Base-by-base conservation (phyloP, 2,888 invertebrate species). In the Morpho helenor region DNA sequence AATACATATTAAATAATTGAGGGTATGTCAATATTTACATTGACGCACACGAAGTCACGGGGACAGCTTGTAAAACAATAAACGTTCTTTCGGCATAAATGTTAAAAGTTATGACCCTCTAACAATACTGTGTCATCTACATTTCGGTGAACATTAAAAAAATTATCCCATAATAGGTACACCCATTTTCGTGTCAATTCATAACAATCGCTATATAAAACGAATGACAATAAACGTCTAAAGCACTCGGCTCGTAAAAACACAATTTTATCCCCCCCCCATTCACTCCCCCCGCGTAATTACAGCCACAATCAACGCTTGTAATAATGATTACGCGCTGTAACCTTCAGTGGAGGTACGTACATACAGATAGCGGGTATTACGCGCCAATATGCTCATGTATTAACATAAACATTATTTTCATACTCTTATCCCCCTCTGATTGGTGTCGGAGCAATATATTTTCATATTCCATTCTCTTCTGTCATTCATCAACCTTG, bases 221-320 rank as follows among this genome's bases (percentile, higher is more conserved):
- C 61, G 61, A 66, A 65, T 61, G 62, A 68, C 68, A 70, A 71
- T 71, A 70, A 70, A 69, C 67, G 68, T 66, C 62, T 66, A 65
- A 67, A 68, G 66, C 67, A 65, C 63, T 63, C 61, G 61, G 64
- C 67, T 73, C 74, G 71, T 74, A 74, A 73, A 74, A 73, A 68
- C 69, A 69, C 69, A 71, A 69, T 70, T 68, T 64, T 59, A 57
- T 54, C 50, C 57, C 56, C 51, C 59, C 61, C 61, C 55, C 59
- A 57, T 59, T 51, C 41, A 22, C 60, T 56, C 59, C 43, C 60
- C 61, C 62, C 56, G 63, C 66, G 69, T 71, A 69, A 73, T 69
- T 68, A 69, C 68, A 62, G 56, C 64, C 61, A 60, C 71, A 69
- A 69, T 68, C 69, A 69, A 66, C 69, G 67, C 64, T 61, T 56